These are phyloP conservation scores for Platorchestia sp. DNA, from an alignment of 1,140 invertebrate genomes.

Conservation along the genomic window DNA sequence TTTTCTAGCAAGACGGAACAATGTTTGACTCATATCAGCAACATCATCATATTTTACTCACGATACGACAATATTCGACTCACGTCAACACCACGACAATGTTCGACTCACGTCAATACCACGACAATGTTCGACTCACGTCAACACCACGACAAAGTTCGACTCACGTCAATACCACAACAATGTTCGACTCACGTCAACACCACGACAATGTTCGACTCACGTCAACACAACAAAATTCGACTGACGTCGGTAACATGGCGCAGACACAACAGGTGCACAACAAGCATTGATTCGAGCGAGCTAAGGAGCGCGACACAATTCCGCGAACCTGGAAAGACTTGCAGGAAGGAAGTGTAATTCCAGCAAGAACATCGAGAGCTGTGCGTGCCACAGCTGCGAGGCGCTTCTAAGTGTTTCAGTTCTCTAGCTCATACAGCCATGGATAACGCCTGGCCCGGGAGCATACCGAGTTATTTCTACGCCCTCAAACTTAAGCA, in stretches of 20 bases:
- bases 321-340: background rate
- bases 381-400: background rate
- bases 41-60: no score
- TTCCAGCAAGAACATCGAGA: background rate
- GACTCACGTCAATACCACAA: no score
- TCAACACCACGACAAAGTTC: no score
- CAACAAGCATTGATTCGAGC: background rate
- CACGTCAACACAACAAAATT: background rate
- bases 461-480: background rate
- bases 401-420: background rate
- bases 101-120: no score
- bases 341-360: background rate
- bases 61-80: no score
- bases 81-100: no score
- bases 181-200: no score
- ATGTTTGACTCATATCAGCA: background rate
- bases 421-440: background rate
- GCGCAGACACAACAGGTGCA: background rate
- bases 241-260: background rate
- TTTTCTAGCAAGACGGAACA: background rate
- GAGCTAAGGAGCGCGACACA: background rate
- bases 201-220: background rate
- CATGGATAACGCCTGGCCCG: no score
- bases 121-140: no score
- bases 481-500: background rate